A percentile compares a stretch with the other conserved stretches of the same genome.
Evolutionary conservation across 2,888 invertebrate species (phyloP).

Genomic region (Molorchus minor): DNA sequence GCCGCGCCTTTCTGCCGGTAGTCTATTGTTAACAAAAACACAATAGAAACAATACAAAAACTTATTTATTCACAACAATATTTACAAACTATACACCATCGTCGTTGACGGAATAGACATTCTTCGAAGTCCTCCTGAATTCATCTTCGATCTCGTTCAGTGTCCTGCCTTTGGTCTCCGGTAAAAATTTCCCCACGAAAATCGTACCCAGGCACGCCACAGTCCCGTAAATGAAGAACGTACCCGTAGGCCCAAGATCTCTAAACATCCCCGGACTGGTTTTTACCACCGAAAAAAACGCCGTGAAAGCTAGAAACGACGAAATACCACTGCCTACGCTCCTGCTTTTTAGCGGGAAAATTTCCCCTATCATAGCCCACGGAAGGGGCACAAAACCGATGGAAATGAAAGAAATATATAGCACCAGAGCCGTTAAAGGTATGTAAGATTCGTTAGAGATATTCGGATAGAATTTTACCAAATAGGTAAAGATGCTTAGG

Average conservation of each 20-base stretch:
- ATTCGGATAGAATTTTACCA: constrained; percentile 39
- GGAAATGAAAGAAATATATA: constrained; percentile 69
- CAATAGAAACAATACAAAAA: too few relatives aligned
- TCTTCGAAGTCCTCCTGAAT: constrained; percentile 55
- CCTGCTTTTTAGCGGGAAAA: constrained; percentile 67
- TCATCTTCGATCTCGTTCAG: constrained; percentile 74
- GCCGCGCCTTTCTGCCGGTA: too few relatives aligned
- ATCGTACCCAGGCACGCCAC: constrained; percentile 69
- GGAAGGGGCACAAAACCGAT: constrained; percentile 67
- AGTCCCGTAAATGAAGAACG: constrained; percentile 71
- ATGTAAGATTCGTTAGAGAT: constrained; percentile 47
- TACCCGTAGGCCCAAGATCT: constrained; percentile 67
- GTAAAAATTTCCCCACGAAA: constrained; percentile 69
- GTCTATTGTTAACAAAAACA: too few relatives aligned
- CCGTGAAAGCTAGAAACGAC: constrained; percentile 70
- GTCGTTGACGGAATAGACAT: neutral
- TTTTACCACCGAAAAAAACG: constrained; percentile 75
- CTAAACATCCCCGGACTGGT: constrained; percentile 70
- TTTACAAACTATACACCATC: neutral
- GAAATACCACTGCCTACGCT: constrained; percentile 75
- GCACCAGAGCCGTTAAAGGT: constrained; percentile 64
- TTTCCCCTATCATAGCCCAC: constrained; percentile 80
- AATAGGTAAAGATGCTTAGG: constrained; percentile 41
- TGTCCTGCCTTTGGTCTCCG: constrained; percentile 76
- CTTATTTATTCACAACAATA: neutral